Evolutionary conservation across 1,140 invertebrate species (phyloP).

Genomic region (Drosophila rhopaloa): DNA sequence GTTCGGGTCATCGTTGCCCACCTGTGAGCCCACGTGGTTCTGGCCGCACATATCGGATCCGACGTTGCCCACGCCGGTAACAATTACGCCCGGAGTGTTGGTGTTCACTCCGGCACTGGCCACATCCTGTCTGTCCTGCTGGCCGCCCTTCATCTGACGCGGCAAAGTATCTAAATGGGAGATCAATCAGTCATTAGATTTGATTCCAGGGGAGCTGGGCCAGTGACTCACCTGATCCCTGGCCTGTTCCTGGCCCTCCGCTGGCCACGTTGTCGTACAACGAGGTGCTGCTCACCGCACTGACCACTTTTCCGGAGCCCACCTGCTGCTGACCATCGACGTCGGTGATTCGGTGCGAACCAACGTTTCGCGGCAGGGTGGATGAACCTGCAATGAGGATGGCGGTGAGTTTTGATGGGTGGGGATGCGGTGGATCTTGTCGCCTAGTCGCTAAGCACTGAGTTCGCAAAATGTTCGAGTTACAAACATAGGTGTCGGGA

Average conservation of each 20-base stretch:
- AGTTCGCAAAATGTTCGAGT: constrained; percentile 14
- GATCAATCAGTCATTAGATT: background rate
- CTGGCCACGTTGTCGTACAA: constrained; percentile 94
- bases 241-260: constrained; percentile 72
- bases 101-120: constrained; percentile 87
- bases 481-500: background rate
- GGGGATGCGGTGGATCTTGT: constrained; percentile 71
- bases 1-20: constrained; percentile 76
- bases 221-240: constrained; percentile 55
- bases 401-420: constrained; percentile 82
- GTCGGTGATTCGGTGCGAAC: constrained; percentile 87
- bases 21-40: constrained; percentile 85
- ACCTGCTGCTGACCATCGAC: constrained; percentile 67
- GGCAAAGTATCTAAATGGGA: constrained; percentile 79
- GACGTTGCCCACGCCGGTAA: constrained; percentile 69
- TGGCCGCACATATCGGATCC: constrained; percentile 85
- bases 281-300: constrained; percentile 93
- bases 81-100: constrained; percentile 69
- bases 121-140: constrained; percentile 85
- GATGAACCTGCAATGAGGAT: constrained; percentile 89
- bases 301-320: constrained; percentile 88
- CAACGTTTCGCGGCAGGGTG: constrained; percentile 92
- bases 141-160: constrained; percentile 87
- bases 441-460: constrained; percentile 46
- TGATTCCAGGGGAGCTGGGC: too few relatives aligned